Base-by-base conservation (phyloP, 2,797 vertebrate species). In the Lepus oiostolus region DNA sequence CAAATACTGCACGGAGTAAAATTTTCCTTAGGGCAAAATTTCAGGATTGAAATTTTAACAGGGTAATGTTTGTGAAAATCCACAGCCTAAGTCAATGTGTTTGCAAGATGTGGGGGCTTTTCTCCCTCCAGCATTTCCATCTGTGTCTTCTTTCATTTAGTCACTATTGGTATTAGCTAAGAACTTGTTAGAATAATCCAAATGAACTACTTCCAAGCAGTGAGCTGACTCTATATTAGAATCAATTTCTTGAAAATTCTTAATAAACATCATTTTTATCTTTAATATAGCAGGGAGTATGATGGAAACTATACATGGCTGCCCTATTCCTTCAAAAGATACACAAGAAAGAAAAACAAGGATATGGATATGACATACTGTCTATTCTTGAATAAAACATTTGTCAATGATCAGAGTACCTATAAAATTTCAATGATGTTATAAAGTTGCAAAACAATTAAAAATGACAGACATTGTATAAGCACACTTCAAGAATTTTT, bases 391-490 rank as follows among this genome's bases (percentile, higher is more conserved):
- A 77, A 90, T 80, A 77, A 82, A 75, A 38, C 16, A 62, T 32
- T n/a, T 54, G 16, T 21, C 47, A 83, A n/a, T 58, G 17, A 76
- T 32, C 0, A 82, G 21, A 54, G 12, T 65, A 24, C 4, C 16
- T 74, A 0, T 35, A 84, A 80, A 95, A 67, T 17, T 70, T 12
- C 32, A 60, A 19, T 5, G 14, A 19, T n/a, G 7, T 54, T 88
- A 94, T 72, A 17, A 79, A 83, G n/a, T 35, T 72, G 58, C 62
- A 83, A 60, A 84, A 68, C 21, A 88, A 84, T 35, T 81, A 58
- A 14, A 79, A 24, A 42, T 60, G 79, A 42, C 21, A 68, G n/a
- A 50, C 68, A 89, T 22, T 67, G 42, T 81, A 24, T 14, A 47
- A 52, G 30, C n/a, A 71, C 4, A 52, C 16, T 54, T 47, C 77